These are phyloP conservation scores for Tetropium fuscum DNA, from an alignment of 2,888 invertebrate species.

Conservation along the genomic window DNA sequence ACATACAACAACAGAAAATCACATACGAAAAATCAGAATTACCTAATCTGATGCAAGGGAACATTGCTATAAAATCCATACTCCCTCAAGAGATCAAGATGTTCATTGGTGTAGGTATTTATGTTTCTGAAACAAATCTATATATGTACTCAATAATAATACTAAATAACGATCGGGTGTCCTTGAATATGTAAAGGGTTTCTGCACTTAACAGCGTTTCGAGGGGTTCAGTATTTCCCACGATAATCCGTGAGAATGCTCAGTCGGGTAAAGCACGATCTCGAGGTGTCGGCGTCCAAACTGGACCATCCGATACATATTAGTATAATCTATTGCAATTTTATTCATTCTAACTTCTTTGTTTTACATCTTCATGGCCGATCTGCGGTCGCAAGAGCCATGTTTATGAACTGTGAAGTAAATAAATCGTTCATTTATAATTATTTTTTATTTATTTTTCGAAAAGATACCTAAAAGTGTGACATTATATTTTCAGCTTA, in stretches of 20 bases:
- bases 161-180: neutral
- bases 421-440: constrained; percentile 6
- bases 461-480: neutral
- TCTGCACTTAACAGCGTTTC: neutral
- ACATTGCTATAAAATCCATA: too few relatives aligned
- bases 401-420: constrained; percentile 24
- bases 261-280: constrained; percentile 20
- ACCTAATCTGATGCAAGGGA: too few relatives aligned
- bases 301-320: constrained; percentile 8
- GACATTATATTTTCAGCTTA: too few relatives aligned
- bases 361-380: constrained; percentile 25
- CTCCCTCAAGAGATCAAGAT: too few relatives aligned
- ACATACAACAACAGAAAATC: too few relatives aligned
- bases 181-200: constrained; percentile 2
- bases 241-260: constrained; percentile 27
- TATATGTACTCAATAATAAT: too few relatives aligned
- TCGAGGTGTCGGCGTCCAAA: constrained; percentile 1
- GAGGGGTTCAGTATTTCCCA: constrained; percentile 16
- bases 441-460: constrained; percentile 1
- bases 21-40: too few relatives aligned
- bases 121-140: too few relatives aligned
- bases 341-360: constrained; percentile 7
- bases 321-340: constrained; percentile 14
- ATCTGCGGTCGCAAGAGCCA: constrained; percentile 25
- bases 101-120: too few relatives aligned